Conservation (phyloP, 1,140 invertebrate species). For the Phymastichus coffea region DNA sequence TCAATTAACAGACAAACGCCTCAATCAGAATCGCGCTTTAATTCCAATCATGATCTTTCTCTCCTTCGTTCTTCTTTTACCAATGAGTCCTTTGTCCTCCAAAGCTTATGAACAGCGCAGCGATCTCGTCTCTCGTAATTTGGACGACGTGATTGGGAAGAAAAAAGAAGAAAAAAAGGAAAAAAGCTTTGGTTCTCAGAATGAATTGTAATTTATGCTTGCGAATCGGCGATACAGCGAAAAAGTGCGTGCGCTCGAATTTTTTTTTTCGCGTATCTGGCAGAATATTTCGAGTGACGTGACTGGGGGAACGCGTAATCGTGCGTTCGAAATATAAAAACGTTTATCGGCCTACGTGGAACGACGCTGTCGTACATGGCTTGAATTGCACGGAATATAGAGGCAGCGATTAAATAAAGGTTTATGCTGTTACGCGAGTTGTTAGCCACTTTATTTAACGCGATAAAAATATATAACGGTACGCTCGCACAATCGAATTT, state of each 20-base stretch:
- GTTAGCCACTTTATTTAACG: too few relatives aligned
- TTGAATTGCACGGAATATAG: too few relatives aligned
- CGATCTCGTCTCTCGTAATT: neutral
- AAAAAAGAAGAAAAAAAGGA: neutral
- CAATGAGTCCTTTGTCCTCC: neutral
- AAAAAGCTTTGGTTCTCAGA: neutral
- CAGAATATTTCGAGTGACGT: neutral
- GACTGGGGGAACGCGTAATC: too few relatives aligned
- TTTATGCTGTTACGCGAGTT: too few relatives aligned
- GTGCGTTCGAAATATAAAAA: too few relatives aligned
- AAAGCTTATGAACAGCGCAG: neutral
- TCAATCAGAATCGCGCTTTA: conserved; percentile 13
- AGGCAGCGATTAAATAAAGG: too few relatives aligned
- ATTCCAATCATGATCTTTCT: conserved; percentile 3
- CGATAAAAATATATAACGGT: too few relatives aligned
- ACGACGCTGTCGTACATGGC: too few relatives aligned
- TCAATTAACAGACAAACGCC: conserved; percentile 15
- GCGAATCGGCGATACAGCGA: neutral
- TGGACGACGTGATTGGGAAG: conserved; percentile 16
- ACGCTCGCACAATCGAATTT: too few relatives aligned
- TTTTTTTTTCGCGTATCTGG: neutral
- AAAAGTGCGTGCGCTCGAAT: neutral
- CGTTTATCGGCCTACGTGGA: too few relatives aligned
- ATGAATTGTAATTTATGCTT: conserved; percentile 1
- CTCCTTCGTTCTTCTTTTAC: neutral